Evolutionary conservation across 2,888 invertebrate genomes (phyloP).

Genomic region (Drosophila engyochracea): DNA sequence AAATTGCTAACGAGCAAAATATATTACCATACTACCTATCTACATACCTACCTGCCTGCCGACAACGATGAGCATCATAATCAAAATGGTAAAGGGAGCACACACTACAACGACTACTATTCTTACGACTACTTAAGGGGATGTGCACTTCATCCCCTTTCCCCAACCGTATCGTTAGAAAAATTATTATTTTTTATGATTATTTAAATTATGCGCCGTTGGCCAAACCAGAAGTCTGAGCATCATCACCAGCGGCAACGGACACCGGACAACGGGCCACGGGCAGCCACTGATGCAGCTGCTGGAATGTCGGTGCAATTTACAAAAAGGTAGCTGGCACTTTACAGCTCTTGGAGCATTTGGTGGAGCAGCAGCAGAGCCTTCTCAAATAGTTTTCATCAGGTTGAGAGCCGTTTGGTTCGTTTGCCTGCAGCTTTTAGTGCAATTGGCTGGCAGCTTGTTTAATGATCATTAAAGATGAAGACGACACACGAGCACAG

Average conservation of each 20-base stretch:
- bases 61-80: constrained; percentile 58
- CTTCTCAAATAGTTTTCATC: constrained; percentile 79
- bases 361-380: constrained; percentile 30
- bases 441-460: constrained; percentile 78
- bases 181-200: constrained; percentile 81
- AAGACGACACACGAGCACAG: constrained; percentile 73
- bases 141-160: constrained; percentile 17
- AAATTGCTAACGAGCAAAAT: constrained; percentile 80
- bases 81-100: constrained; percentile 41
- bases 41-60: not conserved
- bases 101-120: constrained; percentile 13
- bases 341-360: constrained; percentile 63
- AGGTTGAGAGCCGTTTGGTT: constrained; percentile 59
- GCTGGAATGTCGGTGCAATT: constrained; percentile 73
- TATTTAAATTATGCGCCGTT: constrained; percentile 77
- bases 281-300: constrained; percentile 22
- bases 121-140: constrained; percentile 9
- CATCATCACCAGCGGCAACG: constrained; percentile 9
- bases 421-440: constrained; percentile 75
- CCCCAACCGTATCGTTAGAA: constrained; percentile 54
- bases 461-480: constrained; percentile 80
- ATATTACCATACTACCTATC: constrained; percentile 65
- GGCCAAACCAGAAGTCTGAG: constrained; percentile 57
- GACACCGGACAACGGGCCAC: not conserved
- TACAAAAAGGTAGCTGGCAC: constrained; percentile 71